phyloP scores from a whole-genome alignment of 2,797 vertebrate species.

The Chaunax sp. region DNA sequence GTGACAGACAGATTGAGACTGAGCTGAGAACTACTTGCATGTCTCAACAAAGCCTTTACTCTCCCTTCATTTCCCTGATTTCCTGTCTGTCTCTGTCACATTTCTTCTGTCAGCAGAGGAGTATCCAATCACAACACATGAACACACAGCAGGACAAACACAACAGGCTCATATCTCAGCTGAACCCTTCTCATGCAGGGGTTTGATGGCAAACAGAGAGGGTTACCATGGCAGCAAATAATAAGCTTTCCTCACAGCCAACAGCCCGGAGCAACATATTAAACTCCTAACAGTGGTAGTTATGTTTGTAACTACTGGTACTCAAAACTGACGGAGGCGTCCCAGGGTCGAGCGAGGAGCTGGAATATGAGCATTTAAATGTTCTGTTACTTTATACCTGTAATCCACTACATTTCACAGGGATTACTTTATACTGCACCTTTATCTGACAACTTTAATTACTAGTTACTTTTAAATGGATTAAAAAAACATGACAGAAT shows the following conservation, averaged over 20 bases:
- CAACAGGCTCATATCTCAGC: conserved; percentile 23
- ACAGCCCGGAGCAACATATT: neutral
- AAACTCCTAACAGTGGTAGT: neutral
- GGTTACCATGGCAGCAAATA: conserved; percentile 25
- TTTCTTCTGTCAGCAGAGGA: conserved; percentile 22
- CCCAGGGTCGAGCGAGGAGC: too few relatives aligned
- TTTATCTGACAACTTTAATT: too few relatives aligned
- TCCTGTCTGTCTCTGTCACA: conserved; percentile 23
- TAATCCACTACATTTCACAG: too few relatives aligned
- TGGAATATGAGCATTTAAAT: too few relatives aligned
- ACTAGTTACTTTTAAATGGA: too few relatives aligned
- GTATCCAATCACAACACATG: conserved; percentile 15
- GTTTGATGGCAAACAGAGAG: conserved; percentile 14
- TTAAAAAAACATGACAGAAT: too few relatives aligned
- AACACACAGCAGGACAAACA: conserved; percentile 30
- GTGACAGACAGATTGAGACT: conserved; percentile 16
- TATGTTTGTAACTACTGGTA: conserved; percentile 1
- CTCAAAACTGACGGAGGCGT: too few relatives aligned
- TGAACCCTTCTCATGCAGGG: conserved; percentile 10
- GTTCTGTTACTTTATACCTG: too few relatives aligned
- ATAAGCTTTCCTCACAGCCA: neutral
- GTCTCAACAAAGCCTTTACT: conserved; percentile 45
- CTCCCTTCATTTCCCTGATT: conserved; percentile 9
- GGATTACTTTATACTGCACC: too few relatives aligned
- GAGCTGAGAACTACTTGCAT: conserved; percentile 23